A percentile compares a stretch with the other conserved stretches of the same genome.
phyloP scores from a whole-genome alignment of 1,140 invertebrate genomes.

The Wasmannia auropunctata region DNA sequence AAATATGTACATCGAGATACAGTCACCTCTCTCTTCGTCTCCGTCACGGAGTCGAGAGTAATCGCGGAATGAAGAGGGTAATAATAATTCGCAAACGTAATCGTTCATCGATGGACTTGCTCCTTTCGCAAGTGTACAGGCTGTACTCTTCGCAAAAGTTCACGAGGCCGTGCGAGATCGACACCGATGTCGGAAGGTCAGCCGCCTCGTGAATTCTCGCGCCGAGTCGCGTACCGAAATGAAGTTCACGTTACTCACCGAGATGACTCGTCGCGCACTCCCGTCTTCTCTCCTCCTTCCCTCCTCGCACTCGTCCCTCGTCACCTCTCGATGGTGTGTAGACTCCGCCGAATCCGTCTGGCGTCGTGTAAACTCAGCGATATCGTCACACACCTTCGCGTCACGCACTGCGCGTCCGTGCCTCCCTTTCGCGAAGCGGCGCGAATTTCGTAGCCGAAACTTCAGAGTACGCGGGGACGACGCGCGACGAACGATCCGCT shows the following conservation, averaged over 20 bases:
- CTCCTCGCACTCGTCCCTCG: background rate
- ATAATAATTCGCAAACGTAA: constrained; percentile 15
- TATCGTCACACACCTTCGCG: constrained; percentile 32
- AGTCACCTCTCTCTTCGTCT: too few relatives aligned
- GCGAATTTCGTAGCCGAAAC: background rate
- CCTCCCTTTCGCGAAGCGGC: background rate
- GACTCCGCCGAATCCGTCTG: constrained; percentile 20
- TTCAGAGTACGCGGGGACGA: constrained; percentile 1
- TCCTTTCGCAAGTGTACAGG: background rate
- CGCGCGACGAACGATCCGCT: constrained; percentile 1
- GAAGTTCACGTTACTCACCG: constrained; percentile 31
- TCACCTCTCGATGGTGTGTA: background rate
- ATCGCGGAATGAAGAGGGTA: background rate
- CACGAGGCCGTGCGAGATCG: background rate
- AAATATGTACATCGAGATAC: background rate
- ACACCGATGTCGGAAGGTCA: background rate
- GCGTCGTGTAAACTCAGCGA: background rate
- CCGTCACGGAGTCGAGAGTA: background rate
- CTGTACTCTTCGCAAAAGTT: background rate
- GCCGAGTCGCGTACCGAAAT: background rate
- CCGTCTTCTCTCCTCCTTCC: background rate
- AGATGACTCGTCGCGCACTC: constrained; percentile 33
- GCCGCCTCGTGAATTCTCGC: background rate
- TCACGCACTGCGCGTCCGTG: background rate
- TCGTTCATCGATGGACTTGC: background rate